These are phyloP conservation scores for Grus americana DNA, from an alignment of 2,113 vertebrate genomes.

Conservation along the genomic window DNA sequence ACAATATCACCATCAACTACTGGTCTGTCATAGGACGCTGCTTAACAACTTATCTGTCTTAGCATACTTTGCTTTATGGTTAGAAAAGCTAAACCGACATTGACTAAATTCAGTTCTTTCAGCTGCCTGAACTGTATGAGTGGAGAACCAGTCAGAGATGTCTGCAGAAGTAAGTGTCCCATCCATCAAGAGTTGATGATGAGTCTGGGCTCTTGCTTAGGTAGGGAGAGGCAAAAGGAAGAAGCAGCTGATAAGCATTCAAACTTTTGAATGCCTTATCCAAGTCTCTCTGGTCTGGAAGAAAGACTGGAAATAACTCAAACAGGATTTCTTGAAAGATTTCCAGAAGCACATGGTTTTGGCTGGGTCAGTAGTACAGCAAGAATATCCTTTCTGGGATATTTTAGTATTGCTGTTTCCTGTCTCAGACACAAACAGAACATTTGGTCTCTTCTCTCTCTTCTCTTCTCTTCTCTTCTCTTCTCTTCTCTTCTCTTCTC, in stretches of 20 bases:
- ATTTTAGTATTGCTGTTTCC: constrained; percentile 23
- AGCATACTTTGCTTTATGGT: not conserved
- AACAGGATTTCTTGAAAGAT: constrained; percentile 48
- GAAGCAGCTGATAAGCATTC: not conserved
- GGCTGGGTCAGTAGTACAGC: constrained; percentile 17
- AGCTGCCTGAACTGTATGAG: not conserved
- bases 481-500: no score
- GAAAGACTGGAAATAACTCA: constrained; percentile 21
- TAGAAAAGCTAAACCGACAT: not conserved
- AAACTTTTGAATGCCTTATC: not conserved
- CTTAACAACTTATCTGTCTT: not conserved
- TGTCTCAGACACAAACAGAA: not conserved
- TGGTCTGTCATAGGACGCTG: not conserved
- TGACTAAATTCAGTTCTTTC: not conserved
- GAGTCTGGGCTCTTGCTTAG: not conserved
- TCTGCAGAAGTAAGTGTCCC: not conserved
- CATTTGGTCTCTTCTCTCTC: not conserved
- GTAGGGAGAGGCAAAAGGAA: not conserved
- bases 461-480: no score
- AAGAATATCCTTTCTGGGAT: constrained; percentile 30
- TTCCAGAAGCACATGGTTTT: constrained; percentile 51
- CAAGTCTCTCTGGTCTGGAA: constrained; percentile 41
- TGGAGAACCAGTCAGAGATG: not conserved
- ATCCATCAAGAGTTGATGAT: not conserved
- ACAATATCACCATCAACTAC: not conserved